Evolutionary conservation across 1,140 invertebrate species (phyloP), one percentile per base, ranked within the genome.

Genomic region (Musca domestica): DNA sequence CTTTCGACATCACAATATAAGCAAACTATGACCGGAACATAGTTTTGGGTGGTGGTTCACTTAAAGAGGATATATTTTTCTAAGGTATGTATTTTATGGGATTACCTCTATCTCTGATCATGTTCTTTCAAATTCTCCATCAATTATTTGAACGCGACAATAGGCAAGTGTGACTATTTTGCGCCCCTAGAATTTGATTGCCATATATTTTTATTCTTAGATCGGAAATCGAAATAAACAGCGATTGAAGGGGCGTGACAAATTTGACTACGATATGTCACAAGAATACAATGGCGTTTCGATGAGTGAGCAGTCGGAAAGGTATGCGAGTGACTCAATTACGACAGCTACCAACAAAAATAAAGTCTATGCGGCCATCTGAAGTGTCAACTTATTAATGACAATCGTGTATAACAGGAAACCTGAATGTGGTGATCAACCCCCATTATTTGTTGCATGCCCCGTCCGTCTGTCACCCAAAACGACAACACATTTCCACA

Each of bases 211-310:
- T n/a, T n/a, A n/a, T n/a, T n/a, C n/a, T n/a, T n/a, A n/a, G n/a
- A 58, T 41, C n/a, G 56, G 27, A 34, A 58, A 58, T 41, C 34
- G 2, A 41, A 5, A 41, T 12, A 41, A 41, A 41, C 34, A 9
- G 34, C 34, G 34, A 69, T 70, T 72, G 74, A 77, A 76, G 76
- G 76, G 76, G 76, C 76, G 76, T 77, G 76, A 77, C 76, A 75
- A 77, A 76, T 77, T 76, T 69, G 71, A 74, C 72, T 69, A 76
- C 74, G 72, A 71, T 41, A 48, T 41, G 34, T 41, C 34, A 41
- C 34, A 41, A 5, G 12, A 41, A 41, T 12, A 41, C 34, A 41
- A 41, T 41, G 34, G 34, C 34, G 34, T 41, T 10, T 41, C 34
- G 34, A 41, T 61, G 56, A 34, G 30, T 61, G 56, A 61, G 19